Evolutionary conservation across 2,113 vertebrate genomes (phyloP).

Genomic region (Gymnocephalus cernua): DNA sequence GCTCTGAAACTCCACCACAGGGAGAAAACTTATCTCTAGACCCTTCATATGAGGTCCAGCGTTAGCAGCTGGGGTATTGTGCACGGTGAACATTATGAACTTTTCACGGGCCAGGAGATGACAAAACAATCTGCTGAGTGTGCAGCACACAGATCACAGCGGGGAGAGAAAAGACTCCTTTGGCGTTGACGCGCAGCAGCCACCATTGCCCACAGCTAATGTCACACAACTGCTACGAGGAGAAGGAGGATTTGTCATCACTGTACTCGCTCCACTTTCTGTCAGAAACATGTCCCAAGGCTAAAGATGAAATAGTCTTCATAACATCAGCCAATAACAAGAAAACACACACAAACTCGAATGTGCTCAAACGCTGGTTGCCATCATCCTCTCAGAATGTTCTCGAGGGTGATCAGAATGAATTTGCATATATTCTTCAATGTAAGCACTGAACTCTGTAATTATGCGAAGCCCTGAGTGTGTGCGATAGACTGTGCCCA

Average conservation of each 20-base stretch:
- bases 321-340: conserved; percentile 38
- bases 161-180: conserved; percentile 30
- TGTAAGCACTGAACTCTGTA: conserved; percentile 77
- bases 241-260: conserved; percentile 13
- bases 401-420: conserved; percentile 54
- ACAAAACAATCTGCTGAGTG: conserved; percentile 64
- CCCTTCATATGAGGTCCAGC: conserved; percentile 25
- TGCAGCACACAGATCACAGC: conserved; percentile 50
- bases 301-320: conserved; percentile 55
- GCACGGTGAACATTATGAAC: conserved; percentile 39
- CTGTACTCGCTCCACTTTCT: conserved; percentile 17
- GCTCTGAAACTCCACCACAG: not conserved
- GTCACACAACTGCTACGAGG: conserved; percentile 54
- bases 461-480: conserved; percentile 68
- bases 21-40: conserved; percentile 17
- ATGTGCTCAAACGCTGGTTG: conserved; percentile 19
- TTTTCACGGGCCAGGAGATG: conserved; percentile 48
- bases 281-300: conserved; percentile 61
- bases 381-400: conserved; percentile 56
- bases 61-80: conserved; percentile 22
- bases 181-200: conserved; percentile 41
- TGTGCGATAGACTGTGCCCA: conserved; percentile 51
- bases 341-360: conserved; percentile 21
- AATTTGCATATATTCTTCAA: conserved; percentile 76
- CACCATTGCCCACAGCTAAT: conserved; percentile 58